Evolutionary conservation across 2,113 vertebrate genomes (phyloP).

Genomic region (Ivindomyrus marchei): DNA sequence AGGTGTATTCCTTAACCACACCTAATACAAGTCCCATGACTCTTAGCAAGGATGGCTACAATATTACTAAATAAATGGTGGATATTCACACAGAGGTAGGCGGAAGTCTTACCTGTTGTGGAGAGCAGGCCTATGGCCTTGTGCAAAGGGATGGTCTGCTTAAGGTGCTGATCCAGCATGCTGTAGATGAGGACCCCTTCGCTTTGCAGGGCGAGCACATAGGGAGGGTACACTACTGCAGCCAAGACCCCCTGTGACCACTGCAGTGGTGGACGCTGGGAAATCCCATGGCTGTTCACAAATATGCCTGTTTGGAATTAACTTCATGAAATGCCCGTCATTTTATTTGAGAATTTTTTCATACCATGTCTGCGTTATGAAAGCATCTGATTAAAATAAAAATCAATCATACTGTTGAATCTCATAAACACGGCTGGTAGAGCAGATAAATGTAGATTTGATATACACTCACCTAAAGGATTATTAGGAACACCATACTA

Average conservation of each 20-base stretch:
- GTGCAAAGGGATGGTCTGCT: conserved; percentile 48
- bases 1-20: not conserved
- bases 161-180: conserved; percentile 52
- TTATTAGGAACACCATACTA: no score
- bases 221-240: conserved; percentile 48
- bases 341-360: not conserved
- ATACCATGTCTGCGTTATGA: not conserved
- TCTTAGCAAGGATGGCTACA: not conserved
- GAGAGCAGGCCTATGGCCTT: conserved; percentile 38
- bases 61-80: not conserved
- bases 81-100: not conserved
- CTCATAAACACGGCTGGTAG: not conserved
- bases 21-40: not conserved
- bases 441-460: not conserved
- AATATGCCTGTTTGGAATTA: conserved; percentile 51
- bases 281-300: conserved; percentile 52
- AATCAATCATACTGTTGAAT: not conserved
- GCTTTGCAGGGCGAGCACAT: conserved; percentile 46
- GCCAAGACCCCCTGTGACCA: conserved; percentile 51
- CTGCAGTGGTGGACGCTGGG: conserved; percentile 53
- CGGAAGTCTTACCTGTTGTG: not conserved
- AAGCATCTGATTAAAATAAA: not conserved
- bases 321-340: not conserved
- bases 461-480: no score
- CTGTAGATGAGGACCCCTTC: conserved; percentile 50